Evolutionary conservation across 2,888 invertebrate species (phyloP), one percentile per base, ranked within the genome.

Genomic region (Lingula anatina): DNA sequence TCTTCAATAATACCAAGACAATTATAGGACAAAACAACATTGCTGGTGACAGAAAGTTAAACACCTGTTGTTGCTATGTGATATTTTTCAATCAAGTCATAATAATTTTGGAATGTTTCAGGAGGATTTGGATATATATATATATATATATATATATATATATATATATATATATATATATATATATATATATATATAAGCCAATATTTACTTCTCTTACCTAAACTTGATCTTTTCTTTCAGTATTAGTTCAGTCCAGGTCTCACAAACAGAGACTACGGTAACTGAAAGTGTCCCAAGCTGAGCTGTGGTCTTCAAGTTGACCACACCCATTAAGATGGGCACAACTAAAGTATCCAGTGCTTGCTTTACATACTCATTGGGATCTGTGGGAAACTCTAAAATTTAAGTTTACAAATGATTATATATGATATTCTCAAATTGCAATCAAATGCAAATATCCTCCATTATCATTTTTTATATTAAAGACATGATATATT

Each of bases 211-310:
- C 15, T 12, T 31, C 15, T n/a, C 48, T 27, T 46, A 75, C 75
- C 75, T 75, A 54, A 75, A 75, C 42, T 65, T 65, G 49, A 73
- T 68, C 50, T 70, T 72, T 47, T 72, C 67, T 47, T 62, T 61
- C 42, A 73, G 62, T 31, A 75, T 70, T 44, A 61, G 49, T 20
- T 62, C 54, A 46, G 67, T 68, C 71, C 71, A 73, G 4, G 73
- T 68, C 38, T 72, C 67, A 58, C 71, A 70, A 37, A 73, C 55
- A 7, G 69, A 61, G 5, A 62, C 63, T 7, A 66, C 63, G 37
- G 68, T 68, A 51, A 66, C 56, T 44, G 72, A 68, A 42, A 73
- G 57, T 27, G 64, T 67, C 36, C 64, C 54, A 24, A 73, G 61
- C 53, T 71, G 73, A 24, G 71, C 62, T 3, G 65, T 58, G 21